Evolutionary conservation across 2,888 invertebrate genomes (phyloP).

Genomic region (Ophioninae sp.): DNA sequence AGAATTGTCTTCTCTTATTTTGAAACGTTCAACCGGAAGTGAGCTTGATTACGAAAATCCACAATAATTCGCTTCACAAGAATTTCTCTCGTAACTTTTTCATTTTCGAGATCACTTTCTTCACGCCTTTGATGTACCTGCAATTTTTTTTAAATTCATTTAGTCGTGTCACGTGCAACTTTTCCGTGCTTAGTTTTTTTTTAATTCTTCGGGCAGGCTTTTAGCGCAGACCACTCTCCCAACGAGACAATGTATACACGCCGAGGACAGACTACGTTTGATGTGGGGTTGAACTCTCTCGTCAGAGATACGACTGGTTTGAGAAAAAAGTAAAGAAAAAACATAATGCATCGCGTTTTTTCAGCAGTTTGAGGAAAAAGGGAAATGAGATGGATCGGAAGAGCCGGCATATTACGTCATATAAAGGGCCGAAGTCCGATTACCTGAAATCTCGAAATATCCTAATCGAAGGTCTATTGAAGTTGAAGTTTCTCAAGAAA

Average conservation of each 20-base stretch:
- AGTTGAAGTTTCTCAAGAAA: conserved; percentile 1
- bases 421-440: conserved; percentile 2
- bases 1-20: neutral
- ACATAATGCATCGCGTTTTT: conserved; percentile 51
- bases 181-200: conserved; percentile 18
- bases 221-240: conserved; percentile 19
- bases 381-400: conserved; percentile 7
- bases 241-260: conserved; percentile 36
- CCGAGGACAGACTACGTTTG: conserved; percentile 29
- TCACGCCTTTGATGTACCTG: neutral
- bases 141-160: conserved; percentile 10
- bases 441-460: conserved; percentile 35
- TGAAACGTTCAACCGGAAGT: neutral
- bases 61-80: neutral
- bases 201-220: neutral
- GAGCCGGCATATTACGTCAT: conserved; percentile 7
- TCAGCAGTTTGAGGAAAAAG: neutral
- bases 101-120: neutral
- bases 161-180: neutral
- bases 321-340: neutral
- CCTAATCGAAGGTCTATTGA: conserved; percentile 29
- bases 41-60: neutral
- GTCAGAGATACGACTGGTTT: conserved; percentile 29
- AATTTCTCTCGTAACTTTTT: neutral
- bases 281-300: conserved; percentile 37